phyloP scores from a whole-genome alignment of 2,797 vertebrate genomes.

The Peromyscus attwateri region DNA sequence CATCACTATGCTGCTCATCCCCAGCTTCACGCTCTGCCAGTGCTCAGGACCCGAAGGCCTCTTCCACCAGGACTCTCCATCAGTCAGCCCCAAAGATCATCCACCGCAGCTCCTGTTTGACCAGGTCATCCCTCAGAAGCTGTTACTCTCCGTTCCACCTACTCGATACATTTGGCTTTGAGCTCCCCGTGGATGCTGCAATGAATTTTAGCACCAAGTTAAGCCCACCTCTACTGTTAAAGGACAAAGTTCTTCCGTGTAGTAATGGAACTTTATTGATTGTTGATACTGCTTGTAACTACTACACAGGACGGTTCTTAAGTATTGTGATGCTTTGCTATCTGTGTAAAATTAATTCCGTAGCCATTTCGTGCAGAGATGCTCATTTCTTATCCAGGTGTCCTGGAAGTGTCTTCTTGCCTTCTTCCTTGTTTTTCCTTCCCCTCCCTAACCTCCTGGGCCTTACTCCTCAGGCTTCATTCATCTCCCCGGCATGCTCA shows the following conservation, averaged over 20 bases:
- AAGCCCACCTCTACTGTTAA: background rate
- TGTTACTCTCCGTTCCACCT: background rate
- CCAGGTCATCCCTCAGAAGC: background rate
- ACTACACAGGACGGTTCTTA: background rate
- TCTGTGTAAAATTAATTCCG: background rate
- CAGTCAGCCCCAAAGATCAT: no score
- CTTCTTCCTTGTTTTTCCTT: background rate
- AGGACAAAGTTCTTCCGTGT: background rate
- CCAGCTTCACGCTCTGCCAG: rapidly evolving
- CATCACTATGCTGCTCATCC: background rate
- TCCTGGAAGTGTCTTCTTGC: background rate
- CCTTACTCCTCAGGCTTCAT: background rate
- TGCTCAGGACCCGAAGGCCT: background rate
- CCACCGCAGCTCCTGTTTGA: no score
- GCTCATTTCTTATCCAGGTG: background rate
- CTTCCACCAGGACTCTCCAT: background rate
- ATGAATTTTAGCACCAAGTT: no score
- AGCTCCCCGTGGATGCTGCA: background rate
- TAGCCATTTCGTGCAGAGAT: background rate
- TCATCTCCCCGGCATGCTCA: background rate
- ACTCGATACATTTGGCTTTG: background rate
- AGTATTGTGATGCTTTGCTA: background rate
- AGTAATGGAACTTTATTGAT: background rate
- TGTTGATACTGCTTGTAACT: background rate
- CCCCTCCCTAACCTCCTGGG: rapidly evolving